These are phyloP conservation scores for Drosophila mettleri DNA, from an alignment of 2,888 invertebrate genomes.

Conservation along the genomic window DNA sequence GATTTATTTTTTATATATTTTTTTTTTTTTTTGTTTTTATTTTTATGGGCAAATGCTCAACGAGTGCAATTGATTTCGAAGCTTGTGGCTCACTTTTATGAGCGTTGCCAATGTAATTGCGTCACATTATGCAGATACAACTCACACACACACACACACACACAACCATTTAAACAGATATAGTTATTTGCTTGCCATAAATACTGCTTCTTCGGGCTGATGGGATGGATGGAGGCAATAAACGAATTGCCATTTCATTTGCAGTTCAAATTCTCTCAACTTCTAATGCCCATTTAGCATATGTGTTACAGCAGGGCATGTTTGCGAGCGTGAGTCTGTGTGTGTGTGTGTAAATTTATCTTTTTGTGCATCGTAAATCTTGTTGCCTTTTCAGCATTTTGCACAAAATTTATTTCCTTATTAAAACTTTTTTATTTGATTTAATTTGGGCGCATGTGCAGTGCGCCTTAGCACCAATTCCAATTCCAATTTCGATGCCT, in stretches of 20 bases:
- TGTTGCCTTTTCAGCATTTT: slow-evolving; percentile 77
- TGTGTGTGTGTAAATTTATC: slow-evolving; percentile 67
- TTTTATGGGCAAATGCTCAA: slow-evolving; percentile 11
- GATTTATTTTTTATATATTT: not conserved
- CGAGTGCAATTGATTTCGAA: slow-evolving; percentile 29
- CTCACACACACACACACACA: not conserved
- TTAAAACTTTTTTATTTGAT: slow-evolving; percentile 80
- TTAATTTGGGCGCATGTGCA: slow-evolving; percentile 70
- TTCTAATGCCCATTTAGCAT: slow-evolving; percentile 65
- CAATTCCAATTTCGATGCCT: slow-evolving; percentile 32
- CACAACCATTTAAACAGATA: slow-evolving; percentile 20
- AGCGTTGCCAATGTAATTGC: slow-evolving; percentile 70
- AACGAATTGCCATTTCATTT: slow-evolving; percentile 80
- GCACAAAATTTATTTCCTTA: slow-evolving; percentile 77
- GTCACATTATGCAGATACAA: slow-evolving; percentile 63
- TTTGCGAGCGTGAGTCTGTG: slow-evolving; percentile 20
- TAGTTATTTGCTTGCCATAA: slow-evolving; percentile 74
- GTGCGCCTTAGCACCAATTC: slow-evolving; percentile 11
- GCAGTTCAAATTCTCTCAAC: slow-evolving; percentile 49
- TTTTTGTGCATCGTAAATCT: slow-evolving; percentile 77
- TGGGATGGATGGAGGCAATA: slow-evolving; percentile 44
- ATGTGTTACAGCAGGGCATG: slow-evolving; percentile 28
- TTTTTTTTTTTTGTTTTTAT: not conserved
- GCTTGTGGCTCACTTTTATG: slow-evolving; percentile 50
- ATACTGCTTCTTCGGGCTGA: slow-evolving; percentile 42